A percentile compares a stretch with the other conserved stretches of the same genome.
phyloP scores from a whole-genome alignment of 1,140 invertebrate species.

The Lordiphosa mommai region DNA sequence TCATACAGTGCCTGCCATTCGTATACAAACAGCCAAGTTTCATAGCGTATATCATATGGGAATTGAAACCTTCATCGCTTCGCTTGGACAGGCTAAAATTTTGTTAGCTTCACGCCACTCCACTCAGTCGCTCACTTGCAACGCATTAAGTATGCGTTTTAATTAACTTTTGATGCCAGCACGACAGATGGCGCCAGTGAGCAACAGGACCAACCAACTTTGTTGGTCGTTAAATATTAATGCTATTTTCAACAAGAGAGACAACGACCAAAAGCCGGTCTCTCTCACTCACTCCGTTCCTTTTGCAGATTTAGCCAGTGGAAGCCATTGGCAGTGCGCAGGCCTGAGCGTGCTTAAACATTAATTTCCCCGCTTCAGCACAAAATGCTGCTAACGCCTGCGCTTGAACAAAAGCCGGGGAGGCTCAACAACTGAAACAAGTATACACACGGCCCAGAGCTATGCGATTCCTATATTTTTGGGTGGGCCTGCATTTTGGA shows the following conservation, averaged over 20 bases:
- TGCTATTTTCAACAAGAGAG: constrained; percentile 33
- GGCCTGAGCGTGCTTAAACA: constrained; percentile 1
- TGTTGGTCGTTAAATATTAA: constrained; percentile 44
- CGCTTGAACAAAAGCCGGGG: constrained; percentile 44
- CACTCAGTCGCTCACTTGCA: constrained; percentile 9
- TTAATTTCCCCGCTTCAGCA: no score
- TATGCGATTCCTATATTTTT: background rate
- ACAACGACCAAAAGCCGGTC: constrained; percentile 35
- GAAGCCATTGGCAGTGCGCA: constrained; percentile 22
- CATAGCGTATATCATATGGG: no score
- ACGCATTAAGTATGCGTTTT: constrained; percentile 67
- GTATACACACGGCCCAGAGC: constrained; percentile 36
- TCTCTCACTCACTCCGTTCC: background rate
- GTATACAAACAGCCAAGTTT: background rate
- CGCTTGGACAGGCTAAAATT: no score
- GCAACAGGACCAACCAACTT: constrained; percentile 15
- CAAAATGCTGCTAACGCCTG: constrained; percentile 24
- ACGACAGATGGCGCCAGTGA: constrained; percentile 14
- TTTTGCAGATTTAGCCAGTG: constrained; percentile 56
- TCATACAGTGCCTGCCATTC: background rate
- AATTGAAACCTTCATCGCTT: no score
- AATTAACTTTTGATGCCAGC: constrained; percentile 63
- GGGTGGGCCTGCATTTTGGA: constrained; percentile 48
- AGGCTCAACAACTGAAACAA: constrained; percentile 59
- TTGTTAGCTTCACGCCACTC: no score